Evolutionary conservation across 2,797 vertebrate species (phyloP).

Genomic region (Potorous gilbertii): DNA sequence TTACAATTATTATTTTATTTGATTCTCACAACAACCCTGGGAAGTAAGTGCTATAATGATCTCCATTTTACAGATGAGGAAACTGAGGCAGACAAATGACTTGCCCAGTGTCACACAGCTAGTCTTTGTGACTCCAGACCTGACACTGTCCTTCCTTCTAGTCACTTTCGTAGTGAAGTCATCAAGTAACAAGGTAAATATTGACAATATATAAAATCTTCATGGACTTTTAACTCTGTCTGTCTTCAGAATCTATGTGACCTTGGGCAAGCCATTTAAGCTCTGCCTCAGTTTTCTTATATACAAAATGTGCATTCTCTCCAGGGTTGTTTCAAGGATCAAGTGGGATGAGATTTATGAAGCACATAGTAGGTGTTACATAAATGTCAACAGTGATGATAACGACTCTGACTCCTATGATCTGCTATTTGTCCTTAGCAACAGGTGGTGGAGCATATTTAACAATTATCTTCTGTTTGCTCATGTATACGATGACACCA

Average conservation of each 20-base stretch:
- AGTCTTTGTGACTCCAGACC: neutral
- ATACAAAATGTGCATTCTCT: neutral
- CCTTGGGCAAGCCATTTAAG: neutral
- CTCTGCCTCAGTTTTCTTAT: neutral
- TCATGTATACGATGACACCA: neutral
- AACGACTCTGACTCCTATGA: neutral
- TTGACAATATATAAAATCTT: neutral
- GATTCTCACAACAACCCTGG: neutral
- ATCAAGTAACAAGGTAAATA: neutral
- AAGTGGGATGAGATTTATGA: neutral
- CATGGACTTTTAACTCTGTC: neutral
- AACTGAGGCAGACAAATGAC: neutral
- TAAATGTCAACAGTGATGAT: neutral
- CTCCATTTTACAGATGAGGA: neutral
- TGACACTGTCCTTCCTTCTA: neutral
- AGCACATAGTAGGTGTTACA: neutral
- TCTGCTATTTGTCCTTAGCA: neutral
- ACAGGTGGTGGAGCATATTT: neutral
- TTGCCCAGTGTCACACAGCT: neutral
- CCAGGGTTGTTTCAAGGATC: neutral
- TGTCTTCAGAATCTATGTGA: neutral
- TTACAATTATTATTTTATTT: neutral
- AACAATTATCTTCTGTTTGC: neutral
- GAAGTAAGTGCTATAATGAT: neutral
- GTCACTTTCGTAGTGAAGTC: neutral